These are phyloP conservation scores for Acrocephalus arundinaceus DNA, from an alignment of 2,113 vertebrate species.

Conservation along the genomic window DNA sequence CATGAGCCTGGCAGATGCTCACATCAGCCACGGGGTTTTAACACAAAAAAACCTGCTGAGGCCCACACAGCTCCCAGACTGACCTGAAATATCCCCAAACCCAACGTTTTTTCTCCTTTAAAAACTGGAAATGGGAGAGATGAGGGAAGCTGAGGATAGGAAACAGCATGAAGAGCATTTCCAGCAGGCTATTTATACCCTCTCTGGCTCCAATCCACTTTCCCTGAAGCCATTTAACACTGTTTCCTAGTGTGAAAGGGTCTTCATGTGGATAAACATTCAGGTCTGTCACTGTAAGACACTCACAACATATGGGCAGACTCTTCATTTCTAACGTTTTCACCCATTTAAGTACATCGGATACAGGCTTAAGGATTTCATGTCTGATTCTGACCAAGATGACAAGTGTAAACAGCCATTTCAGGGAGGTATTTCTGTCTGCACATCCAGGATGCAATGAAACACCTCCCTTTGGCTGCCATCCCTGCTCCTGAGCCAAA, in stretches of 20 bases:
- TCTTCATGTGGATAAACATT: slow-evolving; percentile 27
- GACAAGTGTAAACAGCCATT: neutral
- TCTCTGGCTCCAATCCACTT: neutral
- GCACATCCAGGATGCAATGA: neutral
- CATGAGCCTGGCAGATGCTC: neutral
- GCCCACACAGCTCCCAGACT: neutral
- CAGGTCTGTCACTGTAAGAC: slow-evolving; percentile 20
- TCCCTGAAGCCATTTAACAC: slow-evolving; percentile 39
- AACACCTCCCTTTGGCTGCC: neutral
- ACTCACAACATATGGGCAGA: neutral
- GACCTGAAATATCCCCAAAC: neutral
- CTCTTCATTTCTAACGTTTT: neutral
- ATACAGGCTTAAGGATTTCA: neutral
- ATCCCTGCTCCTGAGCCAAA: neutral
- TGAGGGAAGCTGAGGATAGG: neutral
- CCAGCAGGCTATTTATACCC: neutral
- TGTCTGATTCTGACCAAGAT: neutral
- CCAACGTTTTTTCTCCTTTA: neutral
- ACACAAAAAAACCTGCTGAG: neutral
- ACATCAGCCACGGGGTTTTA: neutral
- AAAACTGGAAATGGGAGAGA: neutral
- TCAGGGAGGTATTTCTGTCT: neutral
- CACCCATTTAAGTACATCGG: neutral
- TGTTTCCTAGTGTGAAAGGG: neutral
- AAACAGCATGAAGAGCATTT: neutral